A percentile compares a stretch with the other conserved stretches of the same genome.
Evolutionary conservation across 1,140 invertebrate species (phyloP).

Genomic region (Bombus consobrinus): DNA sequence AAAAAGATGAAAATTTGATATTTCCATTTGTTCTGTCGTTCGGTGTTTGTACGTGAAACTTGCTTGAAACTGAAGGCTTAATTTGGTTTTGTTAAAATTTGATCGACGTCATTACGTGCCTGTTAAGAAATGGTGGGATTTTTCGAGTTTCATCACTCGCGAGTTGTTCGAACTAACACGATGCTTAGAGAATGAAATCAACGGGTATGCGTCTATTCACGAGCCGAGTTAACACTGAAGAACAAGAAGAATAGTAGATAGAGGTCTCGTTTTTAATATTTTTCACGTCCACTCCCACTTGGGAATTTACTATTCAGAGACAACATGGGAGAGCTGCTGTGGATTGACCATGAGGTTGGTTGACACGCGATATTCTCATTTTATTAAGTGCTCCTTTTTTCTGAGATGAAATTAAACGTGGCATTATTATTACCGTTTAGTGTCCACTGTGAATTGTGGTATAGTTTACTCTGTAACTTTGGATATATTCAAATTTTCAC

Average conservation of each 20-base stretch:
- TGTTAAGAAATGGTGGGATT: not conserved
- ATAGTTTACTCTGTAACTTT: not conserved
- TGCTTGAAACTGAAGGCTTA: not conserved
- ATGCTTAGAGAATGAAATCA: not conserved
- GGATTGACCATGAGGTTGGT: conserved; percentile 1
- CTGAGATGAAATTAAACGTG: not conserved
- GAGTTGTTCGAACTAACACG: not conserved
- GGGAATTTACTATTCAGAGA: conserved; percentile 23
- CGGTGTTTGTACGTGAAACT: not conserved
- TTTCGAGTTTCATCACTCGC: not conserved
- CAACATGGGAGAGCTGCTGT: not conserved
- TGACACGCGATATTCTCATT: conserved; percentile 70
- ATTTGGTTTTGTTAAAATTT: not conserved
- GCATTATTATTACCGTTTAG: not conserved
- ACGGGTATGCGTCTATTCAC: not conserved
- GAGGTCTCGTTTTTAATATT: not conserved
- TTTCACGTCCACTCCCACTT: not conserved
- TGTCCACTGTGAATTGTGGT: not conserved
- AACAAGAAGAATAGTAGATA: not conserved
- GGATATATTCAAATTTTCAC: not conserved
- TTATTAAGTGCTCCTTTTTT: conserved; percentile 54
- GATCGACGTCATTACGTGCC: too few relatives aligned
- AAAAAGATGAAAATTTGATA: too few relatives aligned
- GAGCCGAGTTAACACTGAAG: conserved; percentile 17
- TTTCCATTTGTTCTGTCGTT: not conserved